phyloP scores from a whole-genome alignment of 2,888 invertebrate species.

The Xestobium rufovillosum region DNA sequence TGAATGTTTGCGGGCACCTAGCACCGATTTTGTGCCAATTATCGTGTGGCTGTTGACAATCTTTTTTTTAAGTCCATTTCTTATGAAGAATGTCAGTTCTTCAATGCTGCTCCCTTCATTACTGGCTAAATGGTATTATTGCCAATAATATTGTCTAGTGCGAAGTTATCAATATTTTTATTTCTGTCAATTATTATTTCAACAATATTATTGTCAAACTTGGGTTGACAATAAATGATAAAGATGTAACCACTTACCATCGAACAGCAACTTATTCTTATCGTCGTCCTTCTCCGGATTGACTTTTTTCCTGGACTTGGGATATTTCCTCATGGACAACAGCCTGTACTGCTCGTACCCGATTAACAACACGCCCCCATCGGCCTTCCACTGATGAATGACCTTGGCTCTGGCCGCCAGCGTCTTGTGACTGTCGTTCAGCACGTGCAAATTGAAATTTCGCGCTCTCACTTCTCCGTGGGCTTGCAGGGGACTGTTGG shows the following conservation, averaged over 20 bases:
- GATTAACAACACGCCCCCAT: constrained; percentile 90
- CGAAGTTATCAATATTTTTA: too few relatives aligned
- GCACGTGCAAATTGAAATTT: constrained; percentile 78
- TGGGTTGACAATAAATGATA: too few relatives aligned
- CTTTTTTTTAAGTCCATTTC: too few relatives aligned
- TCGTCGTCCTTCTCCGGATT: constrained; percentile 49
- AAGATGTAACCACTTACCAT: constrained; percentile 56
- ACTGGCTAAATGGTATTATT: too few relatives aligned
- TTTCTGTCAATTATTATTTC: too few relatives aligned
- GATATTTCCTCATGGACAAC: constrained; percentile 70
- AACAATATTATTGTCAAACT: too few relatives aligned
- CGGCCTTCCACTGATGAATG: constrained; percentile 74
- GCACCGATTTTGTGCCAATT: too few relatives aligned
- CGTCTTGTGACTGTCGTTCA: constrained; percentile 93
- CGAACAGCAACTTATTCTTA: constrained; percentile 64
- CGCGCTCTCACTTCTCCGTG: constrained; percentile 67
- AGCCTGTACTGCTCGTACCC: constrained; percentile 96
- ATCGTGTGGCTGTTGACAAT: too few relatives aligned
- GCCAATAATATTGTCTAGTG: too few relatives aligned
- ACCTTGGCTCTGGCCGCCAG: constrained; percentile 81
- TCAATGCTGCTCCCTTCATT: too few relatives aligned
- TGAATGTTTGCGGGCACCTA: too few relatives aligned
- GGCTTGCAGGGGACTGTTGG: constrained; percentile 48
- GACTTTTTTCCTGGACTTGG: constrained; percentile 56
- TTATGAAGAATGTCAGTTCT: too few relatives aligned